Base-by-base conservation (phyloP, 2,888 invertebrate genomes). In the Brenthis hecate region DNA sequence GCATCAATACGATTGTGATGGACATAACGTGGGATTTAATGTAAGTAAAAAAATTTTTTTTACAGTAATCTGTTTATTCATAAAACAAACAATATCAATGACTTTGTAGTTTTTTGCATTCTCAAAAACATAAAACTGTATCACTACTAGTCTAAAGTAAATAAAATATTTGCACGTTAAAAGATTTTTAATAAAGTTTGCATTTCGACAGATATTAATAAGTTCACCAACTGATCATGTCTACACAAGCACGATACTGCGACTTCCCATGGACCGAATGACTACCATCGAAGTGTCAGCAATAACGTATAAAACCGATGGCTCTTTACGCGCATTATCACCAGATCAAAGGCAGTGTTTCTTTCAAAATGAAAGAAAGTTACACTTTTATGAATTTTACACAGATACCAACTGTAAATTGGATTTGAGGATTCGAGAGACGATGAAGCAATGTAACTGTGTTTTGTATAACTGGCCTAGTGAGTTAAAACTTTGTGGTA, bases 351-450 rank as follows among this genome's bases (percentile, higher is more conserved):
- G 93, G 14, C 89, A 91, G 63, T 93, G 93, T 74, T 91, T 83
- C 84, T 92, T 92, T 74, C 91, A 92, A 71, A 85, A 85, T 47
- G 93, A 93, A 71, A 84, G 85, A 64, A 80, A 79, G 28, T 74
- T 93, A 32, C 81, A 87, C 16, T 87, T 87, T 66, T 93, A 87
- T 58, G 81, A 86, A 70, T 92, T 89, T 43, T 94, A 94, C 73
- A 94, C 94, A 0, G 93, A 93, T 68, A 88, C 87, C 47, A 94
- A 94, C 70, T 94, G 94, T 73, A 91, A 93, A 72, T 85, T 92
- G 67, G 93, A 94, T 70, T 83, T 93, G 67, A 81, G 93, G 75
- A 87, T 94, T 0, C 85, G 84, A 57, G 90, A 92, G 72, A 89
- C 93, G 0, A 85, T 86, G 72, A 80, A 82, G 23, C 78, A 80